A percentile compares a stretch with the other conserved stretches of the same genome.
Evolutionary conservation across 2,888 invertebrate genomes (phyloP).

Genomic region (Eilema depressum): DNA sequence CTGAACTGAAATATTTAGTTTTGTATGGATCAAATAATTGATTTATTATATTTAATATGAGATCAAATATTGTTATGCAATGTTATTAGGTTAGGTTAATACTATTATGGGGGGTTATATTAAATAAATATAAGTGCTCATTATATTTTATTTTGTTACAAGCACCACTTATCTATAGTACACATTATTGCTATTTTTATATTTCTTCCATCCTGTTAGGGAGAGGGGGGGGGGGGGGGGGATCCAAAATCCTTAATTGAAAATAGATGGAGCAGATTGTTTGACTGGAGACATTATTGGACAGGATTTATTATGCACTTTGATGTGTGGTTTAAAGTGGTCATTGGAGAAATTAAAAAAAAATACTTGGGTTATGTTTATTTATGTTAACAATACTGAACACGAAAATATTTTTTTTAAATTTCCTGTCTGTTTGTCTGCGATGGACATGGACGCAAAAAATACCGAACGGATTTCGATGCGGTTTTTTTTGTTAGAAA

Average conservation of each 20-base stretch:
- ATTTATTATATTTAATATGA: conserved; percentile 18
- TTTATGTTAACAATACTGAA: no score
- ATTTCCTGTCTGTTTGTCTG: no score
- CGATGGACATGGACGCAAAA: no score
- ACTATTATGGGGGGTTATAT: conserved; percentile 26
- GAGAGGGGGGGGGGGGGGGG: no score
- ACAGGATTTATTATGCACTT: not conserved
- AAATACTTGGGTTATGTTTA: no score
- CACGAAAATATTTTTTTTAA: no score
- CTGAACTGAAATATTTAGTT: conserved; percentile 26
- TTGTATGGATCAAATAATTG: conserved; percentile 36
- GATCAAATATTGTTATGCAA: conserved; percentile 30
- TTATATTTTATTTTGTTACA: not conserved
- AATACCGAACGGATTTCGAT: no score
- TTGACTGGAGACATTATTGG: not conserved
- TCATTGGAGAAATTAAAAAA: no score
- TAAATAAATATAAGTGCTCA: conserved; percentile 1
- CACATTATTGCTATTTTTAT: not conserved
- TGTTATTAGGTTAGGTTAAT: conserved; percentile 23
- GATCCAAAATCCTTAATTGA: no score
- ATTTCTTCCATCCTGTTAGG: not conserved
- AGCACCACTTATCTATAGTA: not conserved
- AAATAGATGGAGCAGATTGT: not conserved
- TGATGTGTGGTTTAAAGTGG: no score
- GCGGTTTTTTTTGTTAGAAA: no score